Percentiles rank a stretch among this genome's conserved stretches.
phyloP scores from a whole-genome alignment of 2,113 vertebrate species.

The Patagioenas fasciata region DNA sequence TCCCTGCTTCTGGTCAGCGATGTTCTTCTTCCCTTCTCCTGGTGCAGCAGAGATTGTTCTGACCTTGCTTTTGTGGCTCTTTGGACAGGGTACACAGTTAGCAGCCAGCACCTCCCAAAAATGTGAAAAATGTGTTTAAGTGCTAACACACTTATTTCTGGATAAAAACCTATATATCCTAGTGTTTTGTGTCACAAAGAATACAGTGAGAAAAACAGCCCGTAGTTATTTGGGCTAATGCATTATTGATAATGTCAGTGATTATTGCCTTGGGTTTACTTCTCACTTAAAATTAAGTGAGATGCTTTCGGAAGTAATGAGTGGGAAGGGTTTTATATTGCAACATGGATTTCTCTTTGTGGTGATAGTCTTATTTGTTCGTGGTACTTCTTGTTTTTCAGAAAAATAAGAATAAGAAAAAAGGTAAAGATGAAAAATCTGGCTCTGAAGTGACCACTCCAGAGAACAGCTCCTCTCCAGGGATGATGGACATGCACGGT shows the following conservation, averaged over 20 bases:
- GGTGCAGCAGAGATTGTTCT: background rate
- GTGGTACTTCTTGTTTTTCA: constrained; percentile 57
- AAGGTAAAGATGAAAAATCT: constrained; percentile 94
- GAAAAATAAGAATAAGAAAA: constrained; percentile 98
- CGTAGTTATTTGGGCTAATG: background rate
- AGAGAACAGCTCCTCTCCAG: constrained; percentile 96
- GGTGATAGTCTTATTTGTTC: background rate
- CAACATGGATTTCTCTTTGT: accelerated
- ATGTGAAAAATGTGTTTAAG: background rate
- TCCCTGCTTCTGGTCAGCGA: background rate
- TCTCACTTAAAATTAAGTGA: background rate
- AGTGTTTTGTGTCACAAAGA: background rate
- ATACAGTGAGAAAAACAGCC: background rate
- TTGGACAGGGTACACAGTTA: background rate
- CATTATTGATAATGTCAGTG: background rate
- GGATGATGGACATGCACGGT: constrained; percentile 99
- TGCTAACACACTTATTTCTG: background rate
- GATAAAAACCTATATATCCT: background rate
- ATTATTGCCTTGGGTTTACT: background rate
- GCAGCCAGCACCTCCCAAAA: background rate
- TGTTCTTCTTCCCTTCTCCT: background rate
- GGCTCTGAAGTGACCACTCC: constrained; percentile 94
- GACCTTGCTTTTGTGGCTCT: background rate
- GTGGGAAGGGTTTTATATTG: background rate
- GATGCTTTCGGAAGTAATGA: background rate